Base-by-base conservation (phyloP, 2,797 vertebrate species). In the Nannoperca australis region DNA sequence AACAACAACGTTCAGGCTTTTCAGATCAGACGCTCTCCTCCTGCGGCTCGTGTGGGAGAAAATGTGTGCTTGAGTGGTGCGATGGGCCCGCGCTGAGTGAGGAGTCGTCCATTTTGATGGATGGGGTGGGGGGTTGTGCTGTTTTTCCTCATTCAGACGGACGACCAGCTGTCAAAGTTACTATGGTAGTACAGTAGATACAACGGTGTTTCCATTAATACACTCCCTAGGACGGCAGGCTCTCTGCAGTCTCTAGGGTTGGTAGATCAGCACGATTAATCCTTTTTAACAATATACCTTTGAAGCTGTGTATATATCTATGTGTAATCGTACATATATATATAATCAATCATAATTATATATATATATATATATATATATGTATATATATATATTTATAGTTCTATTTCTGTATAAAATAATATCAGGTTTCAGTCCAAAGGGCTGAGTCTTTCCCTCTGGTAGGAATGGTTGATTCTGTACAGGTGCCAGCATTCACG, bases 181-280 rank as follows among this genome's bases (percentile, higher is more conserved):
- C 91, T 88, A 96, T 95, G 96, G 94, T 95, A 96, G 95, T 94
- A 95, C 95, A 96, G 92, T 95, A 97, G 96, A 96, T 97, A 96
- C 96, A 96, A 94, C 92, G 85, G 88, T 95, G 95, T 95, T 95
- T 96, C 95, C 96, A 94, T 96, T 94, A 96, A 96, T 91, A 95
- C 91, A 93, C 90, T 93, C 88, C 95, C 95, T 95, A 95, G 94
- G 95, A 97, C 93, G 88, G 93, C 93, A 93, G 92, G 93, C 91
- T 90, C 81, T 93, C 92, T 87, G 89, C 89, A 76, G 77, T 87
- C 90, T 88, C 91, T 85, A 82, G 88, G 55, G 85, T 85, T 71
- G 88, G 85, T 85, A 92, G 85, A 88, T 93, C 92, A 88, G 93
- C 93, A 94, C 88, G 92, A 86, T 89, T 64, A 89, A 87, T 92